A percentile compares a stretch with the other conserved stretches of the same genome.
Evolutionary conservation across 2,888 invertebrate species (phyloP).

Genomic region (Agrilus mali): DNA sequence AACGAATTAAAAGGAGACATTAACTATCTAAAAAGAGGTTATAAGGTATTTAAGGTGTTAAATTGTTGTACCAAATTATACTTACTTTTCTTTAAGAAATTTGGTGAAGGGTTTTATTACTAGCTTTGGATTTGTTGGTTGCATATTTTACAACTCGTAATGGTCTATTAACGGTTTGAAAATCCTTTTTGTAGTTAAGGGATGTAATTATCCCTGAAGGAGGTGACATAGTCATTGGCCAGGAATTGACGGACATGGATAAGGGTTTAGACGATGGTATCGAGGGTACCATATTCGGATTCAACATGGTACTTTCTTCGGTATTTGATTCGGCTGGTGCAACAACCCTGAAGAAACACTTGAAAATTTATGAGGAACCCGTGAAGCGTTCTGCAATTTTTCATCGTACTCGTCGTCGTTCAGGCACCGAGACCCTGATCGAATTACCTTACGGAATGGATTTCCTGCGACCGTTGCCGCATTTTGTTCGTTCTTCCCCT

Average conservation of each 20-base stretch:
- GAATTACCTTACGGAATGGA: slow-evolving; percentile 1
- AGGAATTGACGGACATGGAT: slow-evolving; percentile 54
- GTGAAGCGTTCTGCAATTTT: not conserved
- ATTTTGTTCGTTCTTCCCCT: no score
- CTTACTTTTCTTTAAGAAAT: no score
- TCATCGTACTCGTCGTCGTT: slow-evolving; percentile 1
- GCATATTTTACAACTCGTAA: no score
- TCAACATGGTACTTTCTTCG: slow-evolving; percentile 48
- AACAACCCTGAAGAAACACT: slow-evolving; percentile 1
- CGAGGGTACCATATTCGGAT: slow-evolving; percentile 55
- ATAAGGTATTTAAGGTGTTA: no score
- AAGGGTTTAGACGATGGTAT: slow-evolving; percentile 51
- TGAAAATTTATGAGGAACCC: slow-evolving; percentile 5
- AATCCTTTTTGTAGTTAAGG: slow-evolving; percentile 37
- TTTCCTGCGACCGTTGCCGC: no score
- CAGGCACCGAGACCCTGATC: slow-evolving; percentile 1
- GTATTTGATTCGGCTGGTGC: slow-evolving; percentile 29
- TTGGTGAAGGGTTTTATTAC: no score
- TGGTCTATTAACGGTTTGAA: no score
- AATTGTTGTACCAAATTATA: no score
- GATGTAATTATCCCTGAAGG: slow-evolving; percentile 42
- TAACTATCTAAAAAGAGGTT: no score
- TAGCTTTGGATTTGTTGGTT: no score
- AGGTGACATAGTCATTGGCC: slow-evolving; percentile 56
- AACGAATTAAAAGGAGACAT: no score